A percentile compares a stretch with the other conserved stretches of the same genome.
Evolutionary conservation across 2,113 vertebrate species (phyloP).

Genomic region (Marmota flaviventris): DNA sequence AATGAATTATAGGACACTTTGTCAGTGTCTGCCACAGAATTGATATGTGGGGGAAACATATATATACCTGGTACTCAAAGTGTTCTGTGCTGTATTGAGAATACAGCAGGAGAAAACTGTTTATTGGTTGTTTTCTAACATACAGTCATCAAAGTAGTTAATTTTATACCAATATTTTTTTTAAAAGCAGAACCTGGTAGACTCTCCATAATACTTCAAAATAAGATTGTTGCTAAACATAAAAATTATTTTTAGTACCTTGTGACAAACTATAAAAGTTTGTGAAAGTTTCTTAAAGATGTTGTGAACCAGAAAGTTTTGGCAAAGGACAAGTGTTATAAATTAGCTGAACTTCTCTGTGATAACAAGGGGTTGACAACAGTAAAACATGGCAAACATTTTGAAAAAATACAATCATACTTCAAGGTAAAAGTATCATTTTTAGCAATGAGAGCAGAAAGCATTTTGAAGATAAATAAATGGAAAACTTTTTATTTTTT

Average conservation of each 20-base stretch:
- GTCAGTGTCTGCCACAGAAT: background rate
- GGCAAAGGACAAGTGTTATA: background rate
- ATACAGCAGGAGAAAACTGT: background rate
- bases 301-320: background rate
- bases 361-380: background rate
- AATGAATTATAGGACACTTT: background rate
- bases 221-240: constrained; percentile 7
- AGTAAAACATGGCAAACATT: background rate
- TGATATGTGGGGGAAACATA: background rate
- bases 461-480: constrained; percentile 55
- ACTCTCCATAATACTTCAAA: background rate
- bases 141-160: background rate
- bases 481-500: background rate
- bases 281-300: constrained; percentile 17
- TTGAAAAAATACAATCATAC: background rate
- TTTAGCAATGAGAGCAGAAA: constrained; percentile 47
- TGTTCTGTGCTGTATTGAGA: background rate
- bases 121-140: background rate
- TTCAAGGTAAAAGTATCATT: constrained; percentile 39
- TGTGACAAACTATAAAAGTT: constrained; percentile 19
- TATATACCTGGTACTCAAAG: background rate
- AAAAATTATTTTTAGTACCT: constrained; percentile 5
- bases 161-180: background rate
- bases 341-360: constrained; percentile 36
- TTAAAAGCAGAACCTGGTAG: background rate